These are phyloP conservation scores for Dendrolimus houi DNA, from an alignment of 2,888 invertebrate genomes.

Conservation along the genomic window DNA sequence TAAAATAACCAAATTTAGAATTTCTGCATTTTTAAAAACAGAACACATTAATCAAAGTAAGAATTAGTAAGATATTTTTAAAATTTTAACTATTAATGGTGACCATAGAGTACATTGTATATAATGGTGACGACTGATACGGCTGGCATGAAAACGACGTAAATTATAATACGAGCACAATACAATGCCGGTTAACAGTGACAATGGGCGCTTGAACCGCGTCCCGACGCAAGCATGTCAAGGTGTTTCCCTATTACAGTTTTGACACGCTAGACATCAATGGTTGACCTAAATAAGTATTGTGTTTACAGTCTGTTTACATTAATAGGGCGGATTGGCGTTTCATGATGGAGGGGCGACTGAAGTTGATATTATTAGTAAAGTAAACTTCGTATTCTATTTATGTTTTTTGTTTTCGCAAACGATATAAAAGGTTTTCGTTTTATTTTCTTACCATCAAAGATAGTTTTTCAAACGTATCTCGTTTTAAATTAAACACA, in stretches of 20 bases:
- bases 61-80: no score
- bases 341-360: conserved; percentile 2
- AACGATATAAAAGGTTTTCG: no score
- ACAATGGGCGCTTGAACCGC: conserved; percentile 31
- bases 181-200: conserved; percentile 24
- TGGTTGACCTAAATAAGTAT: conserved; percentile 23
- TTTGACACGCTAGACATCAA: conserved; percentile 36
- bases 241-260: conserved; percentile 53
- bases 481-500: no score
- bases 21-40: no score
- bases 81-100: no score
- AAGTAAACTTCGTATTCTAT: no score
- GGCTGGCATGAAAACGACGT: conserved; percentile 13
- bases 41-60: no score
- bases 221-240: conserved; percentile 38
- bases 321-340: background rate
- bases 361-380: background rate
- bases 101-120: no score
- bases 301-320: background rate
- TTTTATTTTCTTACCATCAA: no score
- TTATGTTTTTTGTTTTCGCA: no score
- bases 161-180: conserved; percentile 27
- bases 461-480: no score
- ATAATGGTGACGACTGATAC: conserved; percentile 4
- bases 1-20: no score